Evolutionary conservation across 2,888 invertebrate genomes (phyloP).

Genomic region (Torymus aiolomorphi): DNA sequence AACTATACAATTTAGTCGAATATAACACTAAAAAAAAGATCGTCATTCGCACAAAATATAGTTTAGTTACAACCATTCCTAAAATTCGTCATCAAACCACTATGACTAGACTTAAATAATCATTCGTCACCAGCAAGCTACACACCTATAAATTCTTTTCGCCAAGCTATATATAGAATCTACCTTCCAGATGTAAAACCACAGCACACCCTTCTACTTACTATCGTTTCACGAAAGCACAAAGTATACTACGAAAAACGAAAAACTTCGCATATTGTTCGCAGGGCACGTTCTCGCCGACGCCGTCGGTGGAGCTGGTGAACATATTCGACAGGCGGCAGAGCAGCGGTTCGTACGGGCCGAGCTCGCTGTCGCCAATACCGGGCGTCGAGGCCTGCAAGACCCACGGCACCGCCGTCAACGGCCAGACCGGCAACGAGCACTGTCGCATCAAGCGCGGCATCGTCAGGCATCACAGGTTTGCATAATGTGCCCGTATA

Average conservation of each 20-base stretch:
- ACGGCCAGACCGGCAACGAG: slow-evolving; percentile 71
- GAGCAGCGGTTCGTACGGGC: slow-evolving; percentile 72
- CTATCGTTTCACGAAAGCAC: no score
- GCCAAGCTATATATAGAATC: no score
- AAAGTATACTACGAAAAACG: background rate
- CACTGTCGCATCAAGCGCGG: slow-evolving; percentile 73
- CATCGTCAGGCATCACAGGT: slow-evolving; percentile 75
- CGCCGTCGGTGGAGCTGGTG: slow-evolving; percentile 74
- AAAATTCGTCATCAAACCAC: no score
- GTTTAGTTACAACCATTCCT: no score
- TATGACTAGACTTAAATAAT: no score
- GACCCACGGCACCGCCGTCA: slow-evolving; percentile 72
- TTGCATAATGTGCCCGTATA: background rate
- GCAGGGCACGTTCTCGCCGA: slow-evolving; percentile 73
- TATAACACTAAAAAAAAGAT: no score
- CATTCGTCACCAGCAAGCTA: no score
- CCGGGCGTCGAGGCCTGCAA: slow-evolving; percentile 74
- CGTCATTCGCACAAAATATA: no score
- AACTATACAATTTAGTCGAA: no score
- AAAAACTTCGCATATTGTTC: background rate
- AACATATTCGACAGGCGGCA: slow-evolving; percentile 73
- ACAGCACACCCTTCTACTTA: no score
- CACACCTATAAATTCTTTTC: no score
- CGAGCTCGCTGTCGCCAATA: slow-evolving; percentile 72
- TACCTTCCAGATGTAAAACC: no score